A percentile compares a stretch with the other conserved stretches of the same genome.
Evolutionary conservation across 2,797 vertebrate species (phyloP).

Genomic region (Cheirogaleus major): DNA sequence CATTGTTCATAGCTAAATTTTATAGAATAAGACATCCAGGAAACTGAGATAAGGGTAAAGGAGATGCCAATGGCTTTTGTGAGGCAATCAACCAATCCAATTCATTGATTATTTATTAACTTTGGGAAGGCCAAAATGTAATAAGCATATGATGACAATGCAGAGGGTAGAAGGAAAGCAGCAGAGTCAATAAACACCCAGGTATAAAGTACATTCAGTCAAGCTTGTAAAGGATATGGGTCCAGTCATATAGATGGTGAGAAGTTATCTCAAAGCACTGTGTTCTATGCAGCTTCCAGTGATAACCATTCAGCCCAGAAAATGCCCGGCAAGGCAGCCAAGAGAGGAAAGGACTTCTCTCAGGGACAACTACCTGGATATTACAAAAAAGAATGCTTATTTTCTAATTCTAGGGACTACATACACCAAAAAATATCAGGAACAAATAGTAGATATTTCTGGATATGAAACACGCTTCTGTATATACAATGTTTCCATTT

Average conservation of each 20-base stretch:
- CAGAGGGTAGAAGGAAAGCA: background rate
- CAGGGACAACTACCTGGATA: background rate
- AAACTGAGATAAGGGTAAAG: background rate
- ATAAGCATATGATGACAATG: too few relatives aligned
- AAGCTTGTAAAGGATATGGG: background rate
- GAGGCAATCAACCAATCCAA: background rate
- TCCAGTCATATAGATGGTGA: background rate
- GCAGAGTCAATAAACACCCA: background rate
- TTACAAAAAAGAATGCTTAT: background rate
- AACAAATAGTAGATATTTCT: background rate
- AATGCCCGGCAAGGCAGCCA: background rate
- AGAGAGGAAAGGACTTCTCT: background rate
- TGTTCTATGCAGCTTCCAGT: background rate
- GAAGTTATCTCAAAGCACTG: background rate
- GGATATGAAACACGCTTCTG: background rate
- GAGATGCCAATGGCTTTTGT: background rate
- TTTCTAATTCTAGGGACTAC: background rate
- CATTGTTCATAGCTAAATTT: background rate
- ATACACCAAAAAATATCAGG: background rate
- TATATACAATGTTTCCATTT: background rate
- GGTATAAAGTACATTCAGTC: accelerated
- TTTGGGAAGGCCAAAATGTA: background rate
- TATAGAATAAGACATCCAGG: background rate
- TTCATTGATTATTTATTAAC: background rate
- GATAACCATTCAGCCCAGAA: background rate